Conservation (phyloP, 2,797 vertebrate species). For the Spea hammondii region DNA sequence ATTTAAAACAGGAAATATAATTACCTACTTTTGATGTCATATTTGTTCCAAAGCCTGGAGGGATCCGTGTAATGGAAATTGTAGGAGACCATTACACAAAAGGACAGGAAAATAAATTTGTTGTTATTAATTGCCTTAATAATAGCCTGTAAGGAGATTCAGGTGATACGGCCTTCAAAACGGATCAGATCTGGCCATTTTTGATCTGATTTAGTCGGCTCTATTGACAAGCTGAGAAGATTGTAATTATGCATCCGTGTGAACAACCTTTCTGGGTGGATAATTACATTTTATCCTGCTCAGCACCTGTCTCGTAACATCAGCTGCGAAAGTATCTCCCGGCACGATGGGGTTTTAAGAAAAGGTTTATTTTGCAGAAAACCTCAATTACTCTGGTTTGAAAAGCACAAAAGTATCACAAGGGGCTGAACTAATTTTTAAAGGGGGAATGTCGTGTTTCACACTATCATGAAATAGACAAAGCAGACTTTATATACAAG, state of each 20-base stretch:
- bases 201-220: slow-evolving; percentile 49
- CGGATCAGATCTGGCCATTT: slow-evolving; percentile 47
- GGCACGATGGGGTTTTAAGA: slow-evolving; percentile 7
- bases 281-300: slow-evolving; percentile 53
- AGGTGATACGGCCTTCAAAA: slow-evolving; percentile 48
- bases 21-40: slow-evolving; percentile 52
- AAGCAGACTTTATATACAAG: too few species aligned
- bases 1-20: slow-evolving; percentile 55
- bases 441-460: too few species aligned
- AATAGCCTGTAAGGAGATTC: slow-evolving; percentile 54
- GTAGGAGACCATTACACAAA: slow-evolving; percentile 48
- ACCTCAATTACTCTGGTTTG: too few species aligned
- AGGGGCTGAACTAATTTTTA: too few species aligned
- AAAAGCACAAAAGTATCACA: too few species aligned
- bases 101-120: slow-evolving; percentile 55
- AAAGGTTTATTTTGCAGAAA: not conserved
- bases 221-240: slow-evolving; percentile 55
- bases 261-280: slow-evolving; percentile 50
- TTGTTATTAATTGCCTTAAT: slow-evolving; percentile 57
- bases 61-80: slow-evolving; percentile 60
- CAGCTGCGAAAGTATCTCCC: not conserved
- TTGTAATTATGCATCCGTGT: slow-evolving; percentile 59
- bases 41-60: slow-evolving; percentile 57
- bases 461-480: too few species aligned
- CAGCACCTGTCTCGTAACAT: slow-evolving; percentile 1